Conservation (phyloP, 2,888 invertebrate genomes). For the Cantharis rufa region DNA sequence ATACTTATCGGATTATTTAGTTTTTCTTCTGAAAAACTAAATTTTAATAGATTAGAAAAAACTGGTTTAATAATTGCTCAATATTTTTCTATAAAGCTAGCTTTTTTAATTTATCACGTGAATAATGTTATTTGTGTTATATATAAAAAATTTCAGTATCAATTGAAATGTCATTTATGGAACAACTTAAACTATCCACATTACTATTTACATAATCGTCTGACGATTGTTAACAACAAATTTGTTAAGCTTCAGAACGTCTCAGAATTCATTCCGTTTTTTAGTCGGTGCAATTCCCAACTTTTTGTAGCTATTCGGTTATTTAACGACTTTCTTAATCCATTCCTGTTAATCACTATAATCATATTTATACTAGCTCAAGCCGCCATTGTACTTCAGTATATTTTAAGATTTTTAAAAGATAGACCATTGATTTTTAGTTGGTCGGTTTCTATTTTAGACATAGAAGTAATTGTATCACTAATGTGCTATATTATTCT, state of each 20-base stretch:
- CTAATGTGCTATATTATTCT: too few species aligned
- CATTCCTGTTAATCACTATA: not conserved
- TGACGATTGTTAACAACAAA: not conserved
- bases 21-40: not conserved
- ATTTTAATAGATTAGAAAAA: not conserved
- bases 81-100: not conserved
- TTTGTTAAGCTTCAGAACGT: not conserved
- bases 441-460: too few species aligned
- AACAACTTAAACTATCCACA: not conserved
- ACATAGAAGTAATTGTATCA: too few species aligned
- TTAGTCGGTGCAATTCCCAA: not conserved
- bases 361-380: not conserved
- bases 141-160: too few species aligned
- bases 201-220: not conserved
- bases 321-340: not conserved
- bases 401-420: too few species aligned
- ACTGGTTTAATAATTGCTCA: not conserved
- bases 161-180: not conserved
- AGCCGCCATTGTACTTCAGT: not conserved
- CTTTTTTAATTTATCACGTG: not conserved
- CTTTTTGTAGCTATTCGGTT: not conserved
- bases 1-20: fast-evolving
- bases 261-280: not conserved
- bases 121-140: too few species aligned
- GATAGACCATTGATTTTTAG: too few species aligned